Base-by-base conservation (phyloP, 2,113 vertebrate genomes). In the Oryzias curvinotus region DNA sequence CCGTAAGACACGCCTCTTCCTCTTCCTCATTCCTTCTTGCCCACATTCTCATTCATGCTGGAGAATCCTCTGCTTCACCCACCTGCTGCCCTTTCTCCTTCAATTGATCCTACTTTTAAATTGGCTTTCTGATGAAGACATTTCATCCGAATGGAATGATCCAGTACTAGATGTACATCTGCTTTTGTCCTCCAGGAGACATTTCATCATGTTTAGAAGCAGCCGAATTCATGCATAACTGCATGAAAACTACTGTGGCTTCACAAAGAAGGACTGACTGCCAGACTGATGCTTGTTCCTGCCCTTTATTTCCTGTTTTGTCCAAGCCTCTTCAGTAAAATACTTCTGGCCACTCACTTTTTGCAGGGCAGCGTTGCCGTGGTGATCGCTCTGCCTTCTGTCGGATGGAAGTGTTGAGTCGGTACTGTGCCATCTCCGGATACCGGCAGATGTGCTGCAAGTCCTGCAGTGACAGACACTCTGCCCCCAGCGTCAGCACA, bases 361-460 rank as follows among this genome's bases (percentile, higher is more conserved):
- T 91, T 94, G 62, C 90, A 99, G 97, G 88, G 68, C 87, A 86
- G 73, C 94, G 88, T 70, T 99, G 97, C 81, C 94, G 93, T 80
- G 93, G 91, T 12, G 96, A 99, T 90, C 96, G 94, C 86, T 98
- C 96, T 1, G 89, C 92, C 67, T 94, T 99, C 69, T 99, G 97
- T 79, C 94, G 91, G 61, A 94, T 95, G 95, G 94, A 96, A 69
- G 92, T 91, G 67, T 86, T 98, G 60, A 93, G 84, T 66, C 93
- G 91, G 5, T 96, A 98, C 83, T 99, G 97, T 83, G 91, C 94
- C 14, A 94, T 95, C 43, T 80, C 93, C 0, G 90, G 90, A 52
- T 98, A 95, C 89, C 90, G 90, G 53, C 94, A 93, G 74, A 94
- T 98, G 83, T 99, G 97, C 83, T 98, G 96, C 89, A 95, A 93